phyloP scores from a whole-genome alignment of 2,888 invertebrate genomes.

The Mesoligia furuncula region DNA sequence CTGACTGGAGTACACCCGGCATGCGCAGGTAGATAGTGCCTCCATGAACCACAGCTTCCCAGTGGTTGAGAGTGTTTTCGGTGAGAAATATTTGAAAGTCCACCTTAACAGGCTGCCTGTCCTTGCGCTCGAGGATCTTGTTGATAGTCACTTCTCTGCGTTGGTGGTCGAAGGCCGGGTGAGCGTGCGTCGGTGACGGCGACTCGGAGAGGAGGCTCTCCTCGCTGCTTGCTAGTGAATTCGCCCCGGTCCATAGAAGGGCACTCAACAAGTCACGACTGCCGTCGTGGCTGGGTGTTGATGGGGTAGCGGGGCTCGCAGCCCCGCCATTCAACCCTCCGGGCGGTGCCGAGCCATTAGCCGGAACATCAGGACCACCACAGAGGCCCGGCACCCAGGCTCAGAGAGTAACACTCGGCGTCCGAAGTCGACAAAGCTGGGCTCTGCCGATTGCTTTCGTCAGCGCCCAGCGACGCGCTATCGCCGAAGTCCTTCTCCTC shows the following conservation, averaged over 20 bases:
- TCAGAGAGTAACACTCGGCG: constrained; percentile 94
- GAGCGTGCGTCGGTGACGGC: constrained; percentile 77
- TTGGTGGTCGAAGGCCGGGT: constrained; percentile 74
- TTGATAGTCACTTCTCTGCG: constrained; percentile 83
- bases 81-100: constrained; percentile 95
- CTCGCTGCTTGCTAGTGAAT: constrained; percentile 85
- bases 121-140: constrained; percentile 92
- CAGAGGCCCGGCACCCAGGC: constrained; percentile 99
- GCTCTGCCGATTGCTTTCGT: constrained; percentile 89
- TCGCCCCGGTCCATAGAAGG: constrained; percentile 86
- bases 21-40: constrained; percentile 96
- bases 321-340: constrained; percentile 89
- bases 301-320: constrained; percentile 87
- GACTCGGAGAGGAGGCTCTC: constrained; percentile 84
- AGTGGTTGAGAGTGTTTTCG: constrained; percentile 94
- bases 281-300: constrained; percentile 88
- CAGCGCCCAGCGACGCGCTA: constrained; percentile 84
- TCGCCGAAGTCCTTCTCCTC: constrained; percentile 82
- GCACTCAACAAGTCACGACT: constrained; percentile 90
- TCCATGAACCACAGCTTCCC: constrained; percentile 95
- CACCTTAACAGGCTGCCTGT: constrained; percentile 92
- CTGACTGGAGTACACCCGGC: constrained; percentile 95
- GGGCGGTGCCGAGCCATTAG: constrained; percentile 93
- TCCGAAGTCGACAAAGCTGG: constrained; percentile 93
- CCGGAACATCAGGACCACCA: constrained; percentile 99